phyloP scores from a whole-genome alignment of 1,140 invertebrate species.

The Arion vulgaris region DNA sequence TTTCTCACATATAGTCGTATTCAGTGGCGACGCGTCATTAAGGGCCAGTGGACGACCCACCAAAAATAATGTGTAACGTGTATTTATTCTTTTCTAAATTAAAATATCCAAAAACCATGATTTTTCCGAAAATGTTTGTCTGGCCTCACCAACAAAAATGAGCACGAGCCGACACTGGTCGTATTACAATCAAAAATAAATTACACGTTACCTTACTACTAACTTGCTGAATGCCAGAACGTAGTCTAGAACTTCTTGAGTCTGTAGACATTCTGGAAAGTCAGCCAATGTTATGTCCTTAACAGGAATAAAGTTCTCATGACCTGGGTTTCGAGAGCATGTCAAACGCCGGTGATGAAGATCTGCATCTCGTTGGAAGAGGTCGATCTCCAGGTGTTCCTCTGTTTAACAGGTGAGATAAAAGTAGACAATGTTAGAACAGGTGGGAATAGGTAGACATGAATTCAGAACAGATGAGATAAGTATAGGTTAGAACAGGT shows the following conservation, averaged over 20 bases:
- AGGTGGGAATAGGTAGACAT: background rate
- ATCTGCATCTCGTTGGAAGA: constrained; percentile 28
- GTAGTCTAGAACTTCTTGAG: constrained; percentile 26
- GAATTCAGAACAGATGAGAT: background rate
- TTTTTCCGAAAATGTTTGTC: too few relatives aligned
- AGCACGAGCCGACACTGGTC: too few relatives aligned
- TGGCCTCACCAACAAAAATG: too few relatives aligned
- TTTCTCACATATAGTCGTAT: too few relatives aligned
- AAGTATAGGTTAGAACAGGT: too few relatives aligned
- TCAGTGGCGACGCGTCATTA: too few relatives aligned
- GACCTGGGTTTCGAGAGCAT: constrained; percentile 26
- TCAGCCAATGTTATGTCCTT: constrained; percentile 16
- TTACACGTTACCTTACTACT: constrained; percentile 20
- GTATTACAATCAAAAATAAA: background rate
- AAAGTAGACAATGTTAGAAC: background rate
- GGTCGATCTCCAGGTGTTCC: constrained; percentile 32
- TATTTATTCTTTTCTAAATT: too few relatives aligned
- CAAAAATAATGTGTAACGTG: too few relatives aligned
- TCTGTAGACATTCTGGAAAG: background rate
- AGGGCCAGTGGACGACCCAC: too few relatives aligned
- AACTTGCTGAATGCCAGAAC: constrained; percentile 10
- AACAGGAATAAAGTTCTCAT: constrained; percentile 24
- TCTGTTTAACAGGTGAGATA: background rate
- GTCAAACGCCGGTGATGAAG: constrained; percentile 20
- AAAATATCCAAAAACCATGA: too few relatives aligned